A percentile compares a stretch with the other conserved stretches of the same genome.
phyloP scores from a whole-genome alignment of 1,140 invertebrate genomes.

The Laupala kohalensis region DNA sequence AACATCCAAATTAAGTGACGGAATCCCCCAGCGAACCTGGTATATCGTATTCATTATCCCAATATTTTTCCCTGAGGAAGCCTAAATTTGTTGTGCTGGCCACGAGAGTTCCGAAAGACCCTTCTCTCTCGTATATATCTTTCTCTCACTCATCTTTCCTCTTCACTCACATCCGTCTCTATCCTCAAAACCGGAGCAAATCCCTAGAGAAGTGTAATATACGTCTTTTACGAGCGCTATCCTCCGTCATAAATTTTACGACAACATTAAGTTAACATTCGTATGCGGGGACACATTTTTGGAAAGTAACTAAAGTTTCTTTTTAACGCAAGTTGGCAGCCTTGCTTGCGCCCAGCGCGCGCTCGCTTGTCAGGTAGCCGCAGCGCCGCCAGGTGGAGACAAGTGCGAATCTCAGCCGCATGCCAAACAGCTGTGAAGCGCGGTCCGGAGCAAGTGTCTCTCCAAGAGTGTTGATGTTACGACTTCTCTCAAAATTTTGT shows the following conservation, averaged over 20 bases:
- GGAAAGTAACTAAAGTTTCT: neutral
- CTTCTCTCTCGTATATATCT: too few relatives aligned
- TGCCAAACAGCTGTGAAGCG: neutral
- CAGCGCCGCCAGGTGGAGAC: neutral
- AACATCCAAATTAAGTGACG: neutral
- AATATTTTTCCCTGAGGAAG: neutral
- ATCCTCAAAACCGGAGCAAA: too few relatives aligned
- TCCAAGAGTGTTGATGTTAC: too few relatives aligned
- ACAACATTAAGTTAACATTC: neutral
- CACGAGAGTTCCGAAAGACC: neutral
- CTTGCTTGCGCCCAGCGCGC: neutral
- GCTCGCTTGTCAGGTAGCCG: too few relatives aligned
- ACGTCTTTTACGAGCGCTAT: neutral
- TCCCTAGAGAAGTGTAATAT: neutral
- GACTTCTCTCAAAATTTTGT: too few relatives aligned
- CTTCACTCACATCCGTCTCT: neutral
- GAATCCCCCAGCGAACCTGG: neutral
- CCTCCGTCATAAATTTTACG: neutral
- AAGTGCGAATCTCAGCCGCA: neutral
- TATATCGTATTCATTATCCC: neutral
- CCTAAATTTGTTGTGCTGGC: neutral
- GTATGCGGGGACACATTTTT: neutral
- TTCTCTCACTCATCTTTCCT: neutral
- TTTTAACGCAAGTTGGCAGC: neutral
- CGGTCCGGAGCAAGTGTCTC: too few relatives aligned